Conservation (phyloP, 2,797 vertebrate species). For the Acrossocheilus wenchowensis region DNA sequence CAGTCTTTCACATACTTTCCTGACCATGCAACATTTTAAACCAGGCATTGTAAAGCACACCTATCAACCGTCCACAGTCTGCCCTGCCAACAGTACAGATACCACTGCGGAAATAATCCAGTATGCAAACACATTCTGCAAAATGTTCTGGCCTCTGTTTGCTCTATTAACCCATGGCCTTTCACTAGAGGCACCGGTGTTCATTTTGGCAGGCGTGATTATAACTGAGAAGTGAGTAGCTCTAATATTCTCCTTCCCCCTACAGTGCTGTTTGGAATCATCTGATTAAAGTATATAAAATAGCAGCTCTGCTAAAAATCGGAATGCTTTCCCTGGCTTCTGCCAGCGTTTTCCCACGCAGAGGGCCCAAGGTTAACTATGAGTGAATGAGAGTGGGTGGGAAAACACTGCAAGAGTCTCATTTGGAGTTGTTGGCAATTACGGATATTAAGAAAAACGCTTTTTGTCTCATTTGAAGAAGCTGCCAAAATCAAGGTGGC, state of each 20-base stretch:
- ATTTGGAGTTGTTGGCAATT: conserved; percentile 46
- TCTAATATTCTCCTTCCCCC: conserved; percentile 31
- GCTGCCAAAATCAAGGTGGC: conserved; percentile 33
- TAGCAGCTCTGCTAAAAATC: conserved; percentile 41
- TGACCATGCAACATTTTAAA: neutral
- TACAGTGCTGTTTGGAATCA: conserved; percentile 43
- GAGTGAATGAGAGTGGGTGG: conserved; percentile 49
- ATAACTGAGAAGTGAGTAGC: conserved; percentile 40
- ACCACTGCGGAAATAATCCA: conserved; percentile 4
- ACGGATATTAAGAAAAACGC: conserved; percentile 40
- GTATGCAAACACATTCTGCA: conserved; percentile 32
- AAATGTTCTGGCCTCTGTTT: conserved; percentile 33
- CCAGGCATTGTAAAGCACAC: neutral
- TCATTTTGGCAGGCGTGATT: conserved; percentile 38
- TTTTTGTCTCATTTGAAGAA: conserved; percentile 44
- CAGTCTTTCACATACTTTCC: neutral
- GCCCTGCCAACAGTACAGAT: conserved; percentile 7
- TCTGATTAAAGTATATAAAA: conserved; percentile 47
- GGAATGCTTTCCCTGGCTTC: conserved; percentile 13
- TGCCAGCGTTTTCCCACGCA: conserved; percentile 45
- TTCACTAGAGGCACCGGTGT: conserved; percentile 19
- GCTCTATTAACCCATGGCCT: conserved; percentile 32
- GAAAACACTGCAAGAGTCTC: conserved; percentile 45
- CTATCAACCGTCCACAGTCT: conserved; percentile 1
- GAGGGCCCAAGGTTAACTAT: conserved; percentile 44